Percentiles rank a stretch among this genome's conserved stretches.
Evolutionary conservation across 2,113 vertebrate species (phyloP).

Genomic region (Silurus glanis): DNA sequence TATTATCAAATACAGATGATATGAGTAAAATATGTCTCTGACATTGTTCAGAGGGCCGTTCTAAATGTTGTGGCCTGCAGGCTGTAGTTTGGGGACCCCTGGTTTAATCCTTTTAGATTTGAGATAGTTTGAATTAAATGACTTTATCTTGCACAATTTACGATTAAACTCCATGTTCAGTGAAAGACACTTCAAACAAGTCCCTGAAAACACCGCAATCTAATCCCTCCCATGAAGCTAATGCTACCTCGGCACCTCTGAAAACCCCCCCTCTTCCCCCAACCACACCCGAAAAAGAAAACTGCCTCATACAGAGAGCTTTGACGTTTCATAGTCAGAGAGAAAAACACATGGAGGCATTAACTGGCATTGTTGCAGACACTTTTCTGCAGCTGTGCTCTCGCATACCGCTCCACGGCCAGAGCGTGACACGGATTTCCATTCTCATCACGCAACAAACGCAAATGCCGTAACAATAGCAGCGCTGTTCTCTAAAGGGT

Average conservation of each 20-base stretch:
- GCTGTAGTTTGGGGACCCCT: no score
- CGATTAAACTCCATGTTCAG: neutral
- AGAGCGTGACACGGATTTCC: conserved; percentile 55
- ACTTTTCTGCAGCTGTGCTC: conserved; percentile 46
- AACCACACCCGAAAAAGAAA: neutral
- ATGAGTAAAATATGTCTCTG: no score
- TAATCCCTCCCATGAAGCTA: neutral
- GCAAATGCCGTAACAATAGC: conserved; percentile 66
- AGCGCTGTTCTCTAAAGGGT: conserved; percentile 62
- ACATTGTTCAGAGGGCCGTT: no score
- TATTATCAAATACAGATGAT: no score
- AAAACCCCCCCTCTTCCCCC: no score
- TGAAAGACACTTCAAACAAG: neutral
- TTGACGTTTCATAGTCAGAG: conserved; percentile 3
- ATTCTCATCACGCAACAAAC: conserved; percentile 57
- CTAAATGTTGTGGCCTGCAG: no score
- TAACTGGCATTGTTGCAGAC: conserved; percentile 30
- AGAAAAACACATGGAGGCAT: conserved; percentile 35
- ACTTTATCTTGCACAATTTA: neutral
- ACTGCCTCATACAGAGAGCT: neutral
- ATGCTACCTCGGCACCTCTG: neutral
- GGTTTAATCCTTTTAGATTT: neutral
- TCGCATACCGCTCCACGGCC: conserved; percentile 27
- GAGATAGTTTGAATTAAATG: neutral
- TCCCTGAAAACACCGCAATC: neutral